Evolutionary conservation across 2,888 invertebrate genomes (phyloP).

Genomic region (Baronia brevicornis): DNA sequence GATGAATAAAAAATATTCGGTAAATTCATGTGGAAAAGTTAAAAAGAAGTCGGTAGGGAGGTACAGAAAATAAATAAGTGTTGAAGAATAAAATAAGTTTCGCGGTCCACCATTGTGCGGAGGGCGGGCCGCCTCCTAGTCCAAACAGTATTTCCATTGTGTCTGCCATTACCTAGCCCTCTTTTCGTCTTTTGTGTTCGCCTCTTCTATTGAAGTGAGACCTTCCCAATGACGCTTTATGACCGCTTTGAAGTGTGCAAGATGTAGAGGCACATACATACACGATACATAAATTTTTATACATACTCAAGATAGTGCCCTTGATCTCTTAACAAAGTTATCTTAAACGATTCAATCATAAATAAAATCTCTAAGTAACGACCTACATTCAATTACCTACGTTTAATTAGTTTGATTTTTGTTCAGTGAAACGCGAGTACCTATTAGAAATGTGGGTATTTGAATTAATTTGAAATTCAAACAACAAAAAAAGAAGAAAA

Average conservation of each 20-base stretch:
- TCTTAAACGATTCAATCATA: too few species aligned
- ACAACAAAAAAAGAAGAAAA: too few species aligned
- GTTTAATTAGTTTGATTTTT: too few species aligned
- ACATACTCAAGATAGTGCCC: constrained; percentile 11
- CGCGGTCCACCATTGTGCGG: constrained; percentile 58
- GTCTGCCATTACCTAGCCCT: constrained; percentile 73
- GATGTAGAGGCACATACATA: constrained; percentile 41
- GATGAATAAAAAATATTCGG: constrained; percentile 14
- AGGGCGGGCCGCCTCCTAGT: constrained; percentile 54
- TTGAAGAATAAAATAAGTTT: constrained; percentile 66
- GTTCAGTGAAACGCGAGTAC: too few species aligned
- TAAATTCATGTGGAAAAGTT: constrained; percentile 38
- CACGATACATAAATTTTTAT: constrained; percentile 28
- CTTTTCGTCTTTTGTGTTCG: constrained; percentile 70
- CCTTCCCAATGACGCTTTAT: constrained; percentile 70
- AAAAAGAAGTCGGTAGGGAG: constrained; percentile 33
- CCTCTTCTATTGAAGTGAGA: constrained; percentile 69
- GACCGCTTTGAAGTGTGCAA: constrained; percentile 65
- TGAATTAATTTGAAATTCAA: too few species aligned
- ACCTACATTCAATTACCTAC: too few species aligned
- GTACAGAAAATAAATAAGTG: constrained; percentile 60
- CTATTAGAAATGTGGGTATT: too few species aligned
- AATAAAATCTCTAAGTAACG: too few species aligned
- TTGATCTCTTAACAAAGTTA: neutral
- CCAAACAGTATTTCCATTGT: constrained; percentile 73